Base-by-base conservation (phyloP, 2,113 vertebrate genomes). In the Indicator maculatus region DNA sequence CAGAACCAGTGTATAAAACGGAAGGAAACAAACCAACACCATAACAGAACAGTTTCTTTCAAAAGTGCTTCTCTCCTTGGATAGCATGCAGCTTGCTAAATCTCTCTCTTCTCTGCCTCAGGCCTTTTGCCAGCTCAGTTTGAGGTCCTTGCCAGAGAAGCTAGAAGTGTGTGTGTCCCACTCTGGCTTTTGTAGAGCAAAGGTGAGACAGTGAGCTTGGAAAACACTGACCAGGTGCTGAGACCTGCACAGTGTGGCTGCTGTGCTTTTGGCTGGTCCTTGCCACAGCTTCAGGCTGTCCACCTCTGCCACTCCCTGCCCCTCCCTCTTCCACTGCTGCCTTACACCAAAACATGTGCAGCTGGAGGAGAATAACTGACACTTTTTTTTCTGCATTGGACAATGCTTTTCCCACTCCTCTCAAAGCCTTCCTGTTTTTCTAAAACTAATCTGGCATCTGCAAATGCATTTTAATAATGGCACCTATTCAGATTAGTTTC, bases 351-450 rank as follows among this genome's bases (percentile, higher is more conserved):
- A 28, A 1, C 75, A 73, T 20, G 4, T 15, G 87, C 2, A 12
- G 31, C 50, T 38, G 4, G 8, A 38, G 23, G 20, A 90, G 79
- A 86, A 74, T 5, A 91, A 64, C 47, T 5, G 4, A 61, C 52
- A 74, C n/a, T 73, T 77, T 30, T 56, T 70, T 56, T 70, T 66
- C 33, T 17, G 41, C 45, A 16, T 11, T n/a, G 79, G 58, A 96
- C 89, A 93, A 91, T 90, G 85, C 44, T 87, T 80, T 91, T 63
- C 91, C 91, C 67, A 69, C 65, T 92, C 56, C 61, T 75, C 71
- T 94, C 45, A 79, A 93, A 96, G 88, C 36, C 73, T 94, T 96
- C 91, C 89, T 94, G 92, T 92, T 96, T 95, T 96, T 86, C 90
- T 89, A 58, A 45, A 82, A 53, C 65, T 88, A 74, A 81, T 94